Evolutionary conservation across 2,113 vertebrate genomes (phyloP).

Genomic region (Elachura formosa): DNA sequence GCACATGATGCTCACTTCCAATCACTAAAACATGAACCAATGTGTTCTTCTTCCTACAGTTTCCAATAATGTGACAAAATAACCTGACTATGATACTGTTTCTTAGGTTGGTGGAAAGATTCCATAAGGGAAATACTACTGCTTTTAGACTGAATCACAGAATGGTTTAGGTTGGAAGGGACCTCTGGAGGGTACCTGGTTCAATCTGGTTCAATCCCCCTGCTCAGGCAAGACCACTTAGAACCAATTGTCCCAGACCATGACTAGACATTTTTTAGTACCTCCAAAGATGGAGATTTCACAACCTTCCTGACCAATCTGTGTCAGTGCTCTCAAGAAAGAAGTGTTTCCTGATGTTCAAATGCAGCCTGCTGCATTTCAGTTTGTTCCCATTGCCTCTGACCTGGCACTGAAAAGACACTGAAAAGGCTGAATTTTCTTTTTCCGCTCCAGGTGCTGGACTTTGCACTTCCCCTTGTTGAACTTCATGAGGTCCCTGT

Average conservation of each 20-base stretch:
- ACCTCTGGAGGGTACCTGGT: background rate
- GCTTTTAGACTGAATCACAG: background rate
- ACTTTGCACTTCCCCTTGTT: background rate
- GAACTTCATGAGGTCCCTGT: background rate
- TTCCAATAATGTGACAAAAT: background rate
- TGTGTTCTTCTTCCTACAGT: background rate
- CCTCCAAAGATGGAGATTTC: background rate
- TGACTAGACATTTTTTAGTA: background rate
- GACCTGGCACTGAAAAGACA: background rate
- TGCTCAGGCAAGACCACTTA: background rate
- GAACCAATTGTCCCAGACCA: background rate
- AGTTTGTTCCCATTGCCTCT: background rate
- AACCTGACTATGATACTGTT: background rate
- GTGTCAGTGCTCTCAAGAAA: rapidly evolving
- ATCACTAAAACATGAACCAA: background rate
- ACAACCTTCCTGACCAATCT: background rate
- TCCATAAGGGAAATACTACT: background rate
- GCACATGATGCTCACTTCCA: rapidly evolving
- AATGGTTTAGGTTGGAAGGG: background rate
- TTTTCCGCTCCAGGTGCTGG: background rate
- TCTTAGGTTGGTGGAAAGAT: background rate
- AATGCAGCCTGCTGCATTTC: background rate
- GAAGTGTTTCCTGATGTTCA: background rate
- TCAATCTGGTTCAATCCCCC: rapidly evolving
- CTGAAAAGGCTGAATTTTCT: background rate